Conservation (phyloP, 2,113 vertebrate genomes). For the Neopipo cinnamomea region DNA sequence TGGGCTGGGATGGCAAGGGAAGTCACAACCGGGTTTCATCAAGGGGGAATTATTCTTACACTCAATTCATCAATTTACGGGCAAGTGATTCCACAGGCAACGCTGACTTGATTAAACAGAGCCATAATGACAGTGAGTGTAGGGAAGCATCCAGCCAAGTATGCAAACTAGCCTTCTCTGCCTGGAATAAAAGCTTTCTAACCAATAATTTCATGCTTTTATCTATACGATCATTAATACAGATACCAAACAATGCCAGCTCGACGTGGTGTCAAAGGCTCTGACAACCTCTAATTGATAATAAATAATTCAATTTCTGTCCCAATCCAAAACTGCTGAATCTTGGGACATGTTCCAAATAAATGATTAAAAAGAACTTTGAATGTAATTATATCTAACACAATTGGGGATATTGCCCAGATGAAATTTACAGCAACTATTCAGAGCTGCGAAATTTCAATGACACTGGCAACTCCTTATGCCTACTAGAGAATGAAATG, state of each 20-base stretch:
- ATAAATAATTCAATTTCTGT: conserved; percentile 74
- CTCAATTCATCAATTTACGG: conserved; percentile 61
- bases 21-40: conserved; percentile 64
- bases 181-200: conserved; percentile 64
- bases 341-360: conserved; percentile 64
- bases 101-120: conserved; percentile 59
- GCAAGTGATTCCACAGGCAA: conserved; percentile 51
- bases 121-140: conserved; percentile 54
- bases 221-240: conserved; percentile 69
- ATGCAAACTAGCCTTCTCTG: conserved; percentile 67
- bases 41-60: conserved; percentile 52
- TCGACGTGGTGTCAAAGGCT: conserved; percentile 64
- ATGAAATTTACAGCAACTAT: conserved; percentile 61
- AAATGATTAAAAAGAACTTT: conserved; percentile 70
- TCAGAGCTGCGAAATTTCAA: conserved; percentile 35
- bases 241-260: conserved; percentile 69
- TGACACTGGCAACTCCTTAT: conserved; percentile 30
- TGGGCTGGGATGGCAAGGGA: conserved; percentile 43
- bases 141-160: conserved; percentile 60
- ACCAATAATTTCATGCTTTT: conserved; percentile 73
- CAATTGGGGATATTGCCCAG: conserved; percentile 54
- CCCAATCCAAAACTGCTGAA: conserved; percentile 63
- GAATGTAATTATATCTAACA: conserved; percentile 68
- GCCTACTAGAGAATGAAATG: conserved; percentile 19
- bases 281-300: conserved; percentile 72